Evolutionary conservation across 2,888 invertebrate genomes (phyloP).

Genomic region (Diadegma fenestrale): DNA sequence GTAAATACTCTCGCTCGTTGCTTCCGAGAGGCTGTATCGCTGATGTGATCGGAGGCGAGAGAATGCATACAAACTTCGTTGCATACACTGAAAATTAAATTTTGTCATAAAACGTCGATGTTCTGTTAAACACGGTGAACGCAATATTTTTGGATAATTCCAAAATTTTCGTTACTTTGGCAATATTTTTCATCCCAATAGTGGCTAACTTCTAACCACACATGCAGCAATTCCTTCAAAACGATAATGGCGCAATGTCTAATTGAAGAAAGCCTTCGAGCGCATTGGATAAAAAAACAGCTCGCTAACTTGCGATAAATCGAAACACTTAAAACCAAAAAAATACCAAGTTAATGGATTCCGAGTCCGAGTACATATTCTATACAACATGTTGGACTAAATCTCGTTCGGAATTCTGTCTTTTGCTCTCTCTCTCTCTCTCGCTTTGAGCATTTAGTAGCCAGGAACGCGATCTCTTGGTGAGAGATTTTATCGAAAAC

Average conservation of each 20-base stretch:
- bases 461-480: slow-evolving; percentile 27
- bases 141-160: no score
- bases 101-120: no score
- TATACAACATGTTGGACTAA: slow-evolving; percentile 1
- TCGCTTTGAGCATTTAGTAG: slow-evolving; percentile 3
- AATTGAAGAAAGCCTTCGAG: slow-evolving; percentile 2
- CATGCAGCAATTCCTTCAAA: neutral
- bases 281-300: slow-evolving; percentile 8
- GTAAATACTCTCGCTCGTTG: slow-evolving; percentile 83
- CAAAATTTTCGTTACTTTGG: no score
- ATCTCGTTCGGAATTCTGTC: slow-evolving; percentile 11
- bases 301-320: slow-evolving; percentile 24
- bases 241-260: neutral
- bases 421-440: neutral
- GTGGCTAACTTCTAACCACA: neutral
- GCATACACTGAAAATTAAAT: no score
- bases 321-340: slow-evolving; percentile 1
- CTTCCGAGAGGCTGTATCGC: slow-evolving; percentile 57
- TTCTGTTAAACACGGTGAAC: no score
- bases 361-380: slow-evolving; percentile 14
- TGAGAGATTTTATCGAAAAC: slow-evolving; percentile 51
- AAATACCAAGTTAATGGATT: neutral
- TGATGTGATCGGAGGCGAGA: slow-evolving; percentile 49
- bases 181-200: neutral
- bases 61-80: slow-evolving; percentile 19